Percentiles rank a stretch among this genome's conserved stretches.
These are phyloP conservation scores for Cerastis leucographa DNA, from an alignment of 2,888 invertebrate genomes.

Conservation along the genomic window DNA sequence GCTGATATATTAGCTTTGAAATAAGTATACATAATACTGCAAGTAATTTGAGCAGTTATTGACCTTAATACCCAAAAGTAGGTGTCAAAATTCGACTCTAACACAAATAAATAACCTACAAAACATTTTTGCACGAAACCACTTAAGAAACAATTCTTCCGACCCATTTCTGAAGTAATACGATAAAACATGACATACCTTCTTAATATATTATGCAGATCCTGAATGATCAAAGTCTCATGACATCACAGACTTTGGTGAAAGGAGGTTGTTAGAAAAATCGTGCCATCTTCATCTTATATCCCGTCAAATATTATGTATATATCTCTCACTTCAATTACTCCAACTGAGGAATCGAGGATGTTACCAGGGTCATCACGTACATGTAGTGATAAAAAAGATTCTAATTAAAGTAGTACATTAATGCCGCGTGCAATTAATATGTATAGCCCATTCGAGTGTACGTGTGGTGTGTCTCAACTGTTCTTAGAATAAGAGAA, in stretches of 20 bases:
- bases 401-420: constrained; percentile 57
- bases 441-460: constrained; percentile 62
- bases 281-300: constrained; percentile 67
- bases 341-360: constrained; percentile 66
- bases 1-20: neutral
- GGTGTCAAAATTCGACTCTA: neutral
- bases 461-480: constrained; percentile 48
- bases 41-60: neutral
- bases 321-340: constrained; percentile 76
- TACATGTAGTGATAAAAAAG: constrained; percentile 56
- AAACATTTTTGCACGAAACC: constrained; percentile 14
- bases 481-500: constrained; percentile 31
- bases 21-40: neutral
- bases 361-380: constrained; percentile 75
- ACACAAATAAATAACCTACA: constrained; percentile 23
- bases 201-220: constrained; percentile 58
- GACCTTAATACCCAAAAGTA: neutral
- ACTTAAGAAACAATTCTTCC: constrained; percentile 20
- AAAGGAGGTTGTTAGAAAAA: constrained; percentile 70
- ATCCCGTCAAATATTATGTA: constrained; percentile 70
- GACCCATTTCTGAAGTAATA: constrained; percentile 41
- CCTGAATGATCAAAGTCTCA: constrained; percentile 52
- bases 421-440: constrained; percentile 56
- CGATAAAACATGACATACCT: constrained; percentile 36
- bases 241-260: constrained; percentile 31